Evolutionary conservation across 2,888 invertebrate species (phyloP), one percentile per base, ranked within the genome.

Genomic region (Orthonevra nobilis): DNA sequence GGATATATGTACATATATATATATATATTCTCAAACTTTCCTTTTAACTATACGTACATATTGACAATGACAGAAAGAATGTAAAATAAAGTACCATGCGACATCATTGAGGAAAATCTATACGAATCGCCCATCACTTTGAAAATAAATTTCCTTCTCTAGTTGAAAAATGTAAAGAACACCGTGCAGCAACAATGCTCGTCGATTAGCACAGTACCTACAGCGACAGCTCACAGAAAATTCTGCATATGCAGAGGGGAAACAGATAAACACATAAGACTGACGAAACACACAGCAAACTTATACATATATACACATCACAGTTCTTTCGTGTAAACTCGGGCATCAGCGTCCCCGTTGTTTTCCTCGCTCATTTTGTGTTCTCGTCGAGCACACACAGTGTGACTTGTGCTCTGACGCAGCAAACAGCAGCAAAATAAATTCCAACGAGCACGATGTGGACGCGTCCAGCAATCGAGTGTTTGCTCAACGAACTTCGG

Each of bases 271-370:
- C 48, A 44, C 54, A 52, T 15, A 38, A 63, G n/a, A 5, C 28
- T 19, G n/a, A 14, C 7, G 7, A 19, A 36, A n/a, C 10, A 32
- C 26, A 15, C 32, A 30, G 12, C 26, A 54, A 23, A 5, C 48
- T 12, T 10, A 54, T 20, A 36, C 36, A 42, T 48, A 56, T n/a
- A n/a, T 48, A 54, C 15, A 69, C 32, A 63, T 4, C 36, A 28
- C 56, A 58, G 61, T 56, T 69, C 52, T 48, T 72, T 73, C 69
- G 75, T 75, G 56, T 75, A 75, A 75, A 75, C 75, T 19, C 14
- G 20, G 30, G 38, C 38, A 26, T 38, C 28, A 12, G 10, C 28
- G 12, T 26, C 9, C 14, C 9, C 26, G 26, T 56, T 28, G 15
- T 34, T 42, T 19, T 20, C 34, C 42, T 40, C 61, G 38, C 6